phyloP scores from a whole-genome alignment of 2,797 vertebrate species.

The Cyclura pinguis region DNA sequence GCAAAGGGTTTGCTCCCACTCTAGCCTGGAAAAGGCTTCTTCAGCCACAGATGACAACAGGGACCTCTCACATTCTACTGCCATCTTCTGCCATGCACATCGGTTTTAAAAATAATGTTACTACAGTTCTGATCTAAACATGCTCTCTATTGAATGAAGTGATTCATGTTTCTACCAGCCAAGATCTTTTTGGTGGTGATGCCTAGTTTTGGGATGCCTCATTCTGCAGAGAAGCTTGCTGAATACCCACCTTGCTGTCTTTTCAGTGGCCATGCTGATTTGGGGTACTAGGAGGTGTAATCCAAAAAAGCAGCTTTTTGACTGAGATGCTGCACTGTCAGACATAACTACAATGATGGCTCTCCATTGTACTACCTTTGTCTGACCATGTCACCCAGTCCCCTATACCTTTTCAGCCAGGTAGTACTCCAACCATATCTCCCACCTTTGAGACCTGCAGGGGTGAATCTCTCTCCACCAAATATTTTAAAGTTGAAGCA shows the following conservation, averaged over 20 bases:
- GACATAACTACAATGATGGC: no score
- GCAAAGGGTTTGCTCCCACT: background rate
- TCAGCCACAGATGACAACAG: background rate
- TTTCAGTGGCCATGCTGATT: background rate
- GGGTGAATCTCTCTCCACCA: no score
- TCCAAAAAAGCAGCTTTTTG: no score
- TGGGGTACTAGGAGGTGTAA: no score
- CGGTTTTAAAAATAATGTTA: background rate
- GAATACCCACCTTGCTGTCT: background rate
- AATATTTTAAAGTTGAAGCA: no score
- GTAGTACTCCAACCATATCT: background rate
- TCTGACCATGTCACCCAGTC: no score
- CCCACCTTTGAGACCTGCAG: background rate
- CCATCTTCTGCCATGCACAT: constrained; percentile 27
- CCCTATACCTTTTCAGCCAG: no score
- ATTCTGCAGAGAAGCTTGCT: background rate
- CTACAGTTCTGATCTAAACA: background rate
- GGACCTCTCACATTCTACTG: background rate
- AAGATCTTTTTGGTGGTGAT: background rate
- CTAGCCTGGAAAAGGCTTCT: background rate
- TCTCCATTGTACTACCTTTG: no score
- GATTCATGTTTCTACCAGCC: background rate
- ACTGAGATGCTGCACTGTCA: no score
- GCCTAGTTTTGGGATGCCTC: background rate
- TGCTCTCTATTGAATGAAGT: no score